Percentiles rank a stretch among this genome's conserved stretches.
Evolutionary conservation across 2,113 vertebrate genomes (phyloP).

Genomic region (Phrynocephalus versicolor): DNA sequence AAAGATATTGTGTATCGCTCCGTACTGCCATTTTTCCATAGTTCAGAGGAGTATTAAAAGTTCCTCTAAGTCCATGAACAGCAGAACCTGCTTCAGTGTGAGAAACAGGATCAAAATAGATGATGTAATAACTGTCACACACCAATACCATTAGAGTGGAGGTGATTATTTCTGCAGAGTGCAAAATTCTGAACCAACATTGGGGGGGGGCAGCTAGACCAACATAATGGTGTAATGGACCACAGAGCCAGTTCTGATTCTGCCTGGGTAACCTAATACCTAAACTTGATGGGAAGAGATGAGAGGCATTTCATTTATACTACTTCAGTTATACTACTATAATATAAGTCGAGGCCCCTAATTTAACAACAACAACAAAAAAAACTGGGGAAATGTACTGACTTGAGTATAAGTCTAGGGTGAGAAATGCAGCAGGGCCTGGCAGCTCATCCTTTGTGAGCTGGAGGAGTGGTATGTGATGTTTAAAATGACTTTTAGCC

Average conservation of each 20-base stretch:
- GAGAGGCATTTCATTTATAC: too few relatives aligned
- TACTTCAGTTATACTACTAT: too few relatives aligned
- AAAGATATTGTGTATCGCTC: constrained; percentile 41
- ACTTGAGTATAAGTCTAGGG: too few relatives aligned
- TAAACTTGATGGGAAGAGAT: too few relatives aligned
- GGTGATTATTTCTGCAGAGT: neutral
- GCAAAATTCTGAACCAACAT: neutral
- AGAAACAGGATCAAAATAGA: neutral
- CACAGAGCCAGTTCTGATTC: neutral
- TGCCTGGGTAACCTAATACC: too few relatives aligned
- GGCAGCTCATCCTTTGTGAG: too few relatives aligned
- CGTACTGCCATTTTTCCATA: constrained; percentile 23
- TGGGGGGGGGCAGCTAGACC: neutral
- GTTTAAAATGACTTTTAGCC: too few relatives aligned
- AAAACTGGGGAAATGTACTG: too few relatives aligned
- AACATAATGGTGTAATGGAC: neutral
- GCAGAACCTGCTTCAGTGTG: neutral
- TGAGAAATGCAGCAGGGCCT: too few relatives aligned
- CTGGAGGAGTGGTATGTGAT: too few relatives aligned
- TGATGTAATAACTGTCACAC: neutral
- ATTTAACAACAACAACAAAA: too few relatives aligned
- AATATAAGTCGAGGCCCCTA: too few relatives aligned
- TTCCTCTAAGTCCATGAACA: neutral
- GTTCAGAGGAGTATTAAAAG: constrained; percentile 4
- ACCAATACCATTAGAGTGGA: neutral